These are phyloP conservation scores for Morone chrysops DNA, from an alignment of 2,113 vertebrate species.

Conservation along the genomic window DNA sequence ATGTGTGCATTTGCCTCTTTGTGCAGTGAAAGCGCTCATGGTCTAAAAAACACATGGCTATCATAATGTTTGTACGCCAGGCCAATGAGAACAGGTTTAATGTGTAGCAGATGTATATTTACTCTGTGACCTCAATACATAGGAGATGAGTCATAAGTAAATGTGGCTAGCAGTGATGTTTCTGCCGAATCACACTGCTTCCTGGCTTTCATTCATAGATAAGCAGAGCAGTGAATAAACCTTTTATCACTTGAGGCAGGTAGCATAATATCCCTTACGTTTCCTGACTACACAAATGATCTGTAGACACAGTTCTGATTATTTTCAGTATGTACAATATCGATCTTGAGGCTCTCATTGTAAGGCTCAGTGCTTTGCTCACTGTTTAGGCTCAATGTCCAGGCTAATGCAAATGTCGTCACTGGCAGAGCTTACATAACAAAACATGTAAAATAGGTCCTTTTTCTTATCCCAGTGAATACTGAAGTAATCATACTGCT, in stretches of 20 bases:
- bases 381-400: neutral
- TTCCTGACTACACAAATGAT: neutral
- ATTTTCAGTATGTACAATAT: conserved; percentile 3
- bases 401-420: conserved; percentile 3
- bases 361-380: neutral
- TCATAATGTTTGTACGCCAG: conserved; percentile 10
- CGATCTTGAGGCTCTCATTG: neutral
- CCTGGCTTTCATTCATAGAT: conserved; percentile 19
- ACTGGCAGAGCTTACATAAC: conserved; percentile 33
- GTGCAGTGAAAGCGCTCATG: conserved; percentile 16
- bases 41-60: conserved; percentile 35
- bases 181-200: conserved; percentile 18
- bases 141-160: conserved; percentile 62
- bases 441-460: neutral
- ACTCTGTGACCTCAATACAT: conserved; percentile 65
- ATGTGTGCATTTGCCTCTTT: neutral
- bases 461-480: neutral
- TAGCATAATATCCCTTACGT: neutral
- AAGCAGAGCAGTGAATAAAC: conserved; percentile 32
- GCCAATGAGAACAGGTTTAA: conserved; percentile 41
- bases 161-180: conserved; percentile 30
- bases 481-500: neutral
- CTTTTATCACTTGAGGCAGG: conserved; percentile 8
- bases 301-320: neutral
- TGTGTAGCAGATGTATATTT: conserved; percentile 60